Evolutionary conservation across 92 coral and sea anemone species (phyloP).

Genomic region (Parazoanthus atlanticus): DNA sequence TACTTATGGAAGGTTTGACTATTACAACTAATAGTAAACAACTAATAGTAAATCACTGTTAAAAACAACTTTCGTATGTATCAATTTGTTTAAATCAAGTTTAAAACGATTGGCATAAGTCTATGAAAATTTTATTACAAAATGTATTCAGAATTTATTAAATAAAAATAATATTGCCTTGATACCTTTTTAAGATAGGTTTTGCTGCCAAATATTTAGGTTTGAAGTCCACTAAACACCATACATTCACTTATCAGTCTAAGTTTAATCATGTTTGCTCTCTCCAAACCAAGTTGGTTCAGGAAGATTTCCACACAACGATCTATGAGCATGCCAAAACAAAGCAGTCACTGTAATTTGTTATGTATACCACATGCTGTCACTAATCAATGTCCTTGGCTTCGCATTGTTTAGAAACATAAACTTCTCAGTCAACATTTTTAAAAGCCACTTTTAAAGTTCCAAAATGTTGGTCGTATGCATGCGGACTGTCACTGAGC

Average conservation of each 20-base stretch:
- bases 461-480: neutral
- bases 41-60: too few species aligned
- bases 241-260: too few species aligned
- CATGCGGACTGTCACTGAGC: neutral
- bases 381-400: neutral
- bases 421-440: neutral
- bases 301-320: neutral
- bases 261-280: too few species aligned
- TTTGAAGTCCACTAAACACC: neutral
- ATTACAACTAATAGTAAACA: neutral
- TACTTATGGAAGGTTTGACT: neutral
- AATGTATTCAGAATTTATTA: too few species aligned
- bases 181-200: too few species aligned
- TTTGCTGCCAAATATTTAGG: neutral
- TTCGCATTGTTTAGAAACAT: neutral
- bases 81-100: neutral
- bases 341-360: neutral
- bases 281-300: too few species aligned
- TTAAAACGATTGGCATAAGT: neutral
- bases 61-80: neutral
- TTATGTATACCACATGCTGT: neutral
- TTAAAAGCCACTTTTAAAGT: too few species aligned
- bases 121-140: too few species aligned
- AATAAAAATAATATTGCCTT: too few species aligned
- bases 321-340: neutral